Base-by-base conservation (phyloP, 2,113 vertebrate species). In the Microtus montanus region DNA sequence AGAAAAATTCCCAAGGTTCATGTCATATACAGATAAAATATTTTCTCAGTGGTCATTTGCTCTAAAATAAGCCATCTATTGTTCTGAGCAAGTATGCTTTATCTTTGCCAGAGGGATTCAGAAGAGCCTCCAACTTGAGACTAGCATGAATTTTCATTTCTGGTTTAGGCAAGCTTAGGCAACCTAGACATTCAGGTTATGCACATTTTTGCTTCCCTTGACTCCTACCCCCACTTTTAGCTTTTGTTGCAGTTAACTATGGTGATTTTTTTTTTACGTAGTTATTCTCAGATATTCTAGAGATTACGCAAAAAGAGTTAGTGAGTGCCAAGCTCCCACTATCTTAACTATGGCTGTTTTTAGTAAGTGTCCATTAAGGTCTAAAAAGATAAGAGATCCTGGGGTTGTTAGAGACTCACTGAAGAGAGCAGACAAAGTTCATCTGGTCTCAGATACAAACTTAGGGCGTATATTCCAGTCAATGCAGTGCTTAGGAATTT, bases 41-140 rank as follows among this genome's bases (percentile, higher is more conserved):
- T 63, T 73, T 85, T 78, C 70, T 63, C 80, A 84, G 38, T 71
- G 52, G 14, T 78, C 77, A 44, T 83, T 79, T 90, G 15, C 74
- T 90, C 73, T 49, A 87, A 89, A 91, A 41, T 24, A 82, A 89
- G 66, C 7, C 89, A 83, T 70, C 28, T 52, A n/a, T 44, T 84
- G 35, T 95, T 87, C 68, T 87, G 91, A 90, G 87, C 7, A 87
- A 86, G 63, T 6, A n/a, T 64, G 82, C 61, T 66, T 26, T 90
- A 41, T 94, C 52, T 71, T 22, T 75, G 33, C 54, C 28, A 64
- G 58, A 61, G 35, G 79, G 35, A 61, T 64, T 84, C 26, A 84
- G 26, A 82, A 58, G 52, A 86, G 30, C 49, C 47, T 63, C 35
- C 41, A 64, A 61, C 41, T 75, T 63, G 35, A 24, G 79, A 38